phyloP scores from a whole-genome alignment of 2,797 vertebrate genomes.

The Benthosema pterotum region DNA sequence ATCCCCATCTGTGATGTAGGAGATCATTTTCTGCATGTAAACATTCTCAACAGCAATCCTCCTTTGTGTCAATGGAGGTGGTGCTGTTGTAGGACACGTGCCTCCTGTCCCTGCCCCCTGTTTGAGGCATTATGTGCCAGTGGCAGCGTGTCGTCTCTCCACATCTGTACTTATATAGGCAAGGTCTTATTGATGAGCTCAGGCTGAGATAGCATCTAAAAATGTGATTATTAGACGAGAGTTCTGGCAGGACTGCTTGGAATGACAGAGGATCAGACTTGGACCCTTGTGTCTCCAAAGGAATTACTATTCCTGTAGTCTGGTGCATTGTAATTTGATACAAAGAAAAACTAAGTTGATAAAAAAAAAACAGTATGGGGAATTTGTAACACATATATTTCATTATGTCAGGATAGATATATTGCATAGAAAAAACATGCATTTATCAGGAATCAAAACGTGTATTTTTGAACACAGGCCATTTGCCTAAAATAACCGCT shows the following conservation, averaged over 20 bases:
- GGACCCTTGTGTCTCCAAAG: conserved; percentile 9
- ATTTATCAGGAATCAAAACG: too few species aligned
- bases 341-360: not conserved
- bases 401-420: not conserved
- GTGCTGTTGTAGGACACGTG: not conserved
- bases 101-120: not conserved
- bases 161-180: not conserved
- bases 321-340: not conserved
- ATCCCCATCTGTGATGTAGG: conserved; percentile 4
- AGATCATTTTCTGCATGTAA: conserved; percentile 1
- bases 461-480: not conserved
- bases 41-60: too few species aligned
- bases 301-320: not conserved
- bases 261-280: not conserved
- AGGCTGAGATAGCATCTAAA: conserved; percentile 5
- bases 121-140: conserved; percentile 4
- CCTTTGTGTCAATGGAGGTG: too few species aligned
- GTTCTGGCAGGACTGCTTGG: not conserved
- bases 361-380: not conserved
- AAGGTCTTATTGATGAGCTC: not conserved
- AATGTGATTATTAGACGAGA: conserved; percentile 7
- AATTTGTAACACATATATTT: not conserved
- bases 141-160: conserved; percentile 5
- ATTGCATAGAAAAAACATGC: not conserved
- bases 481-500: conserved; percentile 1